Percentiles rank a stretch among this genome's conserved stretches.
These are phyloP conservation scores for Leptogaster cylindrica DNA, from an alignment of 2,888 invertebrate genomes.

Conservation along the genomic window DNA sequence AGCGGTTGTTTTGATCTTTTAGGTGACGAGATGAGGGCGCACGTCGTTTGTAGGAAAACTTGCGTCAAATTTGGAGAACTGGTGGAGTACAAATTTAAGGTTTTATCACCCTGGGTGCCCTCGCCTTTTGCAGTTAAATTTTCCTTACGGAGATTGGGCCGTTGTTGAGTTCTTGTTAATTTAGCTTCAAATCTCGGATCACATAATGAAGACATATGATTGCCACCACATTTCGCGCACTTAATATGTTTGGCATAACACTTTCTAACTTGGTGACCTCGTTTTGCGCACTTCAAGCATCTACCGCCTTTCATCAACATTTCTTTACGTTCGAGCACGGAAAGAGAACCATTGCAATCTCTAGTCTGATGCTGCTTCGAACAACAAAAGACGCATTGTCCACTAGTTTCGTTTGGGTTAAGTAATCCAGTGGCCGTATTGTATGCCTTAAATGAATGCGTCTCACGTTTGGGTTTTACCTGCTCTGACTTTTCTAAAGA, in stretches of 20 bases:
- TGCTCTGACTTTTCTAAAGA: conserved; percentile 21
- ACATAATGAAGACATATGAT: background rate
- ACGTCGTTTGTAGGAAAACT: background rate
- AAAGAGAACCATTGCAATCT: background rate
- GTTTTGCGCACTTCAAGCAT: background rate
- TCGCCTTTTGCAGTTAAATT: background rate
- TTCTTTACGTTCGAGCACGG: background rate
- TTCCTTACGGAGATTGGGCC: too few relatives aligned
- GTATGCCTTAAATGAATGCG: background rate
- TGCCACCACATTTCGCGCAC: background rate
- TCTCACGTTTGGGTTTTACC: too few relatives aligned
- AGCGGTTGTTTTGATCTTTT: background rate
- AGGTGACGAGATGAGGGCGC: conserved; percentile 5
- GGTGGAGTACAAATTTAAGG: too few relatives aligned
- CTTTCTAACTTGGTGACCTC: background rate
- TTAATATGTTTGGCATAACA: background rate
- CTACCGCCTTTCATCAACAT: background rate
- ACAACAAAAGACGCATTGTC: conserved; percentile 15
- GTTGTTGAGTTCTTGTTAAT: background rate
- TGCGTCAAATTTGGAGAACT: background rate
- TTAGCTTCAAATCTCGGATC: background rate
- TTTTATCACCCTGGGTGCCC: too few relatives aligned
- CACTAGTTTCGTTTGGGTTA: background rate
- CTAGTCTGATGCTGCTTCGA: conserved; percentile 3
- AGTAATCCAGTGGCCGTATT: conserved; percentile 39